Percentiles rank a stretch among this genome's conserved stretches.
Evolutionary conservation across 1,140 invertebrate genomes (phyloP).

Genomic region (Brachionus sp.): DNA sequence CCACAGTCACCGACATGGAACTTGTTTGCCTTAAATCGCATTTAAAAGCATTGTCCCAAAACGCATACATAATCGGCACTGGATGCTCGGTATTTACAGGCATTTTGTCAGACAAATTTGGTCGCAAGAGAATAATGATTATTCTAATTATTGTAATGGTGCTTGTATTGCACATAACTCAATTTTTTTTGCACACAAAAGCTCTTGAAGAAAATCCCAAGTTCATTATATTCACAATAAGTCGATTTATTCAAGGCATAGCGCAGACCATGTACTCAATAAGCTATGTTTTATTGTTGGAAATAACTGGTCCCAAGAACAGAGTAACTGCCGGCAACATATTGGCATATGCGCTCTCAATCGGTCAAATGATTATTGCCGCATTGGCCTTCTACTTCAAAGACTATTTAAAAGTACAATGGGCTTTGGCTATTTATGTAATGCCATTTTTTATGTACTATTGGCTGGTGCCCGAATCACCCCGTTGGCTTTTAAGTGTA

Average conservation of each 20-base stretch:
- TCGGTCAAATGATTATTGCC: constrained; percentile 28
- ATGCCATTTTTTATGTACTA: constrained; percentile 34
- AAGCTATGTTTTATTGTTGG: constrained; percentile 5
- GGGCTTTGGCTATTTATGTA: constrained; percentile 27
- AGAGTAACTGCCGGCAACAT: constrained; percentile 25
- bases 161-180: constrained; percentile 22
- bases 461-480: constrained; percentile 22
- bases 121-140: constrained; percentile 12
- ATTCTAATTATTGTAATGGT: constrained; percentile 4
- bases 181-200: constrained; percentile 41
- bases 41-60: constrained; percentile 30
- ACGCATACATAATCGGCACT: constrained; percentile 24
- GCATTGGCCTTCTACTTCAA: neutral
- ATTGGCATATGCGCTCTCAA: constrained; percentile 25
- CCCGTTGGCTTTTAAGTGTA: constrained; percentile 4
- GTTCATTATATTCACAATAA: constrained; percentile 35
- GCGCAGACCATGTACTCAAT: constrained; percentile 31
- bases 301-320: constrained; percentile 34
- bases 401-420: constrained; percentile 5
- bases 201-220: neutral
- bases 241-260: constrained; percentile 30
- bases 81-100: constrained; percentile 31
- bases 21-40: constrained; percentile 1
- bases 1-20: constrained; percentile 16
- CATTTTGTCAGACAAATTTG: constrained; percentile 38